phyloP scores from a whole-genome alignment of 1,140 invertebrate species.

The Danaus plexippus region DNA sequence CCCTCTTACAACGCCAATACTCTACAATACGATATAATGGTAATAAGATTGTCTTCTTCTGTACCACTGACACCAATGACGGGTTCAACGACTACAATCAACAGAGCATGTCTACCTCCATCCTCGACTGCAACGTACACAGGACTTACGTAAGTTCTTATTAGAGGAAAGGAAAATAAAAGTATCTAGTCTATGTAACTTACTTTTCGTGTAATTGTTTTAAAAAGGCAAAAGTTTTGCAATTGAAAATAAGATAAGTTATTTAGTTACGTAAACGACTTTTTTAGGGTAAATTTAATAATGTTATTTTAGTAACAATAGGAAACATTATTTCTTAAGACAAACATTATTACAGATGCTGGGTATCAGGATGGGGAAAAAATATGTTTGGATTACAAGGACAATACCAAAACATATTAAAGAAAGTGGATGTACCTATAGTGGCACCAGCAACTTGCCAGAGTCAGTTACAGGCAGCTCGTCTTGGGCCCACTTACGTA shows the following conservation, averaged over 20 bases:
- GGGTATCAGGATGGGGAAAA: constrained; percentile 88
- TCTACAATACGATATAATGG: constrained; percentile 79
- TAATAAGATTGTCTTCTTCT: constrained; percentile 73
- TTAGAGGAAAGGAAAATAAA: not conserved
- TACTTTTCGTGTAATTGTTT: no score
- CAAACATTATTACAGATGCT: constrained; percentile 71
- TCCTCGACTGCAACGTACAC: constrained; percentile 67
- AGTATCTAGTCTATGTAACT: no score
- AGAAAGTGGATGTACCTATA: constrained; percentile 81
- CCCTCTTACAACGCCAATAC: constrained; percentile 77
- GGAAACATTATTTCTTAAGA: not conserved
- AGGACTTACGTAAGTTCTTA: constrained; percentile 70
- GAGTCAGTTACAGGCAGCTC: constrained; percentile 73
- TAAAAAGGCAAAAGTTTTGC: no score
- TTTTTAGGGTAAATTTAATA: no score
- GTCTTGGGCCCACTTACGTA: constrained; percentile 76
- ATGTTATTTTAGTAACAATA: no score
- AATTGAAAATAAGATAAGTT: not conserved
- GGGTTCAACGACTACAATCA: constrained; percentile 76
- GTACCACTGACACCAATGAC: constrained; percentile 70
- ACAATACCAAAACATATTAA: constrained; percentile 77
- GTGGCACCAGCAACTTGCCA: constrained; percentile 76
- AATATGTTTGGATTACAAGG: constrained; percentile 78
- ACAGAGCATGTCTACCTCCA: constrained; percentile 79
- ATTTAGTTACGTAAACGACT: no score